Conservation (phyloP, 2,888 invertebrate genomes). For the Sphaerophoria taeniata region DNA sequence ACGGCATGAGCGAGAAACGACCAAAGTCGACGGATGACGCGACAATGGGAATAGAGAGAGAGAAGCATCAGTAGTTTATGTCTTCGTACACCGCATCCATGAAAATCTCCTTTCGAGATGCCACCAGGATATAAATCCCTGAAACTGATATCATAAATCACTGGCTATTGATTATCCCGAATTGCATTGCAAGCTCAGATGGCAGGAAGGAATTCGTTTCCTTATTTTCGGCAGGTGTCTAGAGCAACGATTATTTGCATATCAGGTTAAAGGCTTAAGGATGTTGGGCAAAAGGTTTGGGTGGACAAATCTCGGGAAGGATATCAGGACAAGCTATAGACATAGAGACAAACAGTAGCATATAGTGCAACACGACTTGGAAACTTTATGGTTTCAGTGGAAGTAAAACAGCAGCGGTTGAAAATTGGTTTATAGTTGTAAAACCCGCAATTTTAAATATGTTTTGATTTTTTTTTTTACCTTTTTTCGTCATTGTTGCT, state of each 20-base stretch:
- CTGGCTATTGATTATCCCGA: slow-evolving; percentile 61
- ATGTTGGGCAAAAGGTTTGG: too few species aligned
- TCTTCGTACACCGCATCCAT: slow-evolving; percentile 25
- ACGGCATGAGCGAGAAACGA: too few species aligned
- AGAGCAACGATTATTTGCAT: slow-evolving; percentile 1
- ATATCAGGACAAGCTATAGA: too few species aligned
- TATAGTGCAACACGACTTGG: too few species aligned
- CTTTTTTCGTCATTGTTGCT: too few species aligned
- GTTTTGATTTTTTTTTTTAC: too few species aligned
- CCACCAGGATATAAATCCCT: slow-evolving; percentile 55
- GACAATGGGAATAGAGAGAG: neutral
- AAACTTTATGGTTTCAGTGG: too few species aligned
- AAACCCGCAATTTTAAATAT: too few species aligned
- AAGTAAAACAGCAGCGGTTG: too few species aligned
- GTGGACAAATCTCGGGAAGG: too few species aligned
- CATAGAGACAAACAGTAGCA: too few species aligned
- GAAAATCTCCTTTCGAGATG: slow-evolving; percentile 41
- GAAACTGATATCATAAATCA: slow-evolving; percentile 60
- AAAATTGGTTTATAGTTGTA: too few species aligned
- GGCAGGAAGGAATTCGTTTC: slow-evolving; percentile 8
- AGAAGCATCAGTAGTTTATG: neutral
- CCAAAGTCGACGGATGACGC: slow-evolving; percentile 3
- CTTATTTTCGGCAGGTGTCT: slow-evolving; percentile 34
- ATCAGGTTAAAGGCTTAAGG: neutral
- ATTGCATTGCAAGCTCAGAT: slow-evolving; percentile 48